A percentile compares a stretch with the other conserved stretches of the same genome.
Evolutionary conservation across 2,888 invertebrate genomes (phyloP).

Genomic region (Embidobia sp.): DNA sequence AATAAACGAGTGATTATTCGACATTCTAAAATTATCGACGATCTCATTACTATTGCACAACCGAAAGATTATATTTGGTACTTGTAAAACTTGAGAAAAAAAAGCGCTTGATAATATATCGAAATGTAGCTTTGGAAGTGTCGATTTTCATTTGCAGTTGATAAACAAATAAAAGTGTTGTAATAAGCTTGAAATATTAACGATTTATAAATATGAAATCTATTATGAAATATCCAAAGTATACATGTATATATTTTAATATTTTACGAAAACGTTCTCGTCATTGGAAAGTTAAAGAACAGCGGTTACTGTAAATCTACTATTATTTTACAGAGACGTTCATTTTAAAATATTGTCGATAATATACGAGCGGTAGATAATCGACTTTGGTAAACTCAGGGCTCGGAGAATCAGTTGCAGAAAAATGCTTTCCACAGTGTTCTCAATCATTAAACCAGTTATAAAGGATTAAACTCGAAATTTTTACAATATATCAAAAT

Average conservation of each 20-base stretch:
- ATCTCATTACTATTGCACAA: slow-evolving; percentile 16
- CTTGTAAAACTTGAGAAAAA: background rate
- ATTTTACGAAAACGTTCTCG: slow-evolving; percentile 52
- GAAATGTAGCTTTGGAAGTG: slow-evolving; percentile 6
- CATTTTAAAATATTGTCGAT: slow-evolving; percentile 44
- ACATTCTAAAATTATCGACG: slow-evolving; percentile 13
- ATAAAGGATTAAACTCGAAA: slow-evolving; percentile 31
- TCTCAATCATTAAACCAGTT: slow-evolving; percentile 28
- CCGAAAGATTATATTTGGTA: background rate
- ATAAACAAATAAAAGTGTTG: slow-evolving; percentile 17
- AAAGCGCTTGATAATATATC: slow-evolving; percentile 18
- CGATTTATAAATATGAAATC: slow-evolving; percentile 29
- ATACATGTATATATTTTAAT: slow-evolving; percentile 56
- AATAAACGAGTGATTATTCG: slow-evolving; percentile 14
- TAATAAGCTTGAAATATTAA: slow-evolving; percentile 41
- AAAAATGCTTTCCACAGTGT: slow-evolving; percentile 48
- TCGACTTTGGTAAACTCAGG: slow-evolving; percentile 58
- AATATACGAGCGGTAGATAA: slow-evolving; percentile 58
- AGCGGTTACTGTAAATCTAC: slow-evolving; percentile 26
- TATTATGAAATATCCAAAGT: slow-evolving; percentile 27
- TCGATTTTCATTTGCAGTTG: slow-evolving; percentile 21
- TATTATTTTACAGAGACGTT: slow-evolving; percentile 33
- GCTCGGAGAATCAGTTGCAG: slow-evolving; percentile 49
- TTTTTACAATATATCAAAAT: slow-evolving; percentile 59
- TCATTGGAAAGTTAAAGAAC: slow-evolving; percentile 25